Evolutionary conservation across 2,888 invertebrate species (phyloP), one percentile per base, ranked within the genome.

Genomic region (Cordilura impudica): DNA sequence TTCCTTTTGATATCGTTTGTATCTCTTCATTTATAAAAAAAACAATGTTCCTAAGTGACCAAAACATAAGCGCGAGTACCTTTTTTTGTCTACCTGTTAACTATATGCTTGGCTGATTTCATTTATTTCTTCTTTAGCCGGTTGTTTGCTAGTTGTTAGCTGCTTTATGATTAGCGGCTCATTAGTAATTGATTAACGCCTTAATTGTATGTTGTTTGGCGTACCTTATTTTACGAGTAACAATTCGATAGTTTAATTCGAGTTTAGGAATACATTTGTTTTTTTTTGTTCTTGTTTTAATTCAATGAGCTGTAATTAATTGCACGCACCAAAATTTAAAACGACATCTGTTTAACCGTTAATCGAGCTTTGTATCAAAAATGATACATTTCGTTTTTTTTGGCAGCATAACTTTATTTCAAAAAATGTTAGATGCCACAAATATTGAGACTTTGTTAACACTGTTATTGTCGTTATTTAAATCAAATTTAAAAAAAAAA

Each of bases 101-200:
- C 6, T 21, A 23, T 8, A 54, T 47, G 56, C 49, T 58, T 73
- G 16, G 18, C 26, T 60, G 8, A 18, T 21, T 49, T 18, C 39
- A 26, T 23, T 47, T 7, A 35, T 65, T 16, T 14, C 7, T 43
- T 47, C 26, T 19, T 58, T 18, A 45, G n/a, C 16, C 23, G 58
- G 6, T 21, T 29, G 47, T 31, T 60, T 12, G n/a, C 31, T 3
- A n/a, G 43, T 60, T 18, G n/a, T 54, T 51, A 61, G 49, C 73
- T 71, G 80, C 83, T 81, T 81, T 83, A 67, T 83, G 80, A 83
- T 83, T 83, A 82, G 83, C 83, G 83, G 82, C 83, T 83, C 75
- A 83, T 83, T 83, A 83, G 81, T 76, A 67, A 69, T 72, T 81
- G 67, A 77, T 81, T 81, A 79, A 83, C 83, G 83, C 82, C 83